Evolutionary conservation across 1,140 invertebrate genomes (phyloP), one percentile per base, ranked within the genome.

Genomic region (Cyrtorhinus lividipennis): DNA sequence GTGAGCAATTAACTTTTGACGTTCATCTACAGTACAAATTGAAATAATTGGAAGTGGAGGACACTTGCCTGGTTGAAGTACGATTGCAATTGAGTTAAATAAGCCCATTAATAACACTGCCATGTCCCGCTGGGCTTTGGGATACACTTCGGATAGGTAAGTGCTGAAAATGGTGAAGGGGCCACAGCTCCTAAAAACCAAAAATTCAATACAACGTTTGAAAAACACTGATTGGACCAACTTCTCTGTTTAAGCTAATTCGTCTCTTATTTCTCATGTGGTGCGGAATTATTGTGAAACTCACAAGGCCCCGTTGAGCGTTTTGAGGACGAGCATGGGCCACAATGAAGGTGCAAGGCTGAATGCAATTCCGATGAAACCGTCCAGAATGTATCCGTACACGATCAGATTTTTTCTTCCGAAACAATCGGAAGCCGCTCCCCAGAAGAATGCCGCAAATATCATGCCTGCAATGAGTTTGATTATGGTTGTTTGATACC

Each of bases 401-500:
- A 87, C 74, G 24, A 92, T 75, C 38, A 90, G 78, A 53, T 80
- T 78, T 61, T 79, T 79, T 12, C 89, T 77, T 0, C 90, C 90
- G 24, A 83, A 74, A 0, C 82, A 82, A 69, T 93, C 90, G 0
- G 86, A 85, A 5, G 91, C 68, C 64, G 84, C 87, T 2, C 89
- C 89, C 88, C 88, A 92, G 18, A 90, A 67, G 68, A 88, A 80
- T 0, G 86, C 87, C 56, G 88, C 88, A 0, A 81, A 75, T 66
- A 90, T 82, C 88, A 91, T 92, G 56, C 89, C 89, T 83, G 70
- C 8, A n/a, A n/a, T n/a, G n/a, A n/a, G n/a, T n/a, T n/a, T n/a
- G n/a, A n/a, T n/a, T n/a, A n/a, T n/a, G n/a, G n/a, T n/a, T n/a
- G n/a, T n/a, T n/a, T n/a, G n/a, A n/a, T n/a, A n/a, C n/a, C n/a